Percentiles rank a stretch among this genome's conserved stretches.
Evolutionary conservation across 2,797 vertebrate genomes (phyloP).

Genomic region (Malurus splendens): DNA sequence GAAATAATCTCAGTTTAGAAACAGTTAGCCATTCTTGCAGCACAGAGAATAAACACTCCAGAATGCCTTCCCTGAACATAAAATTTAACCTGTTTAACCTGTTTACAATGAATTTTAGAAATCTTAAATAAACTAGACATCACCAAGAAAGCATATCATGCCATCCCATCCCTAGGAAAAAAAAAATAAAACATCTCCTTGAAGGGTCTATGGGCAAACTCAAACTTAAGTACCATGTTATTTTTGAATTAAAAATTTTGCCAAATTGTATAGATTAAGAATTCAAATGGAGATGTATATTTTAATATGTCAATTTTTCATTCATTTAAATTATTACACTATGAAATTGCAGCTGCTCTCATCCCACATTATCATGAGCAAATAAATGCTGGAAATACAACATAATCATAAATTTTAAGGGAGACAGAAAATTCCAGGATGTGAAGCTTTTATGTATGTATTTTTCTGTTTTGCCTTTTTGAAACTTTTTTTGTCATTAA

Average conservation of each 20-base stretch:
- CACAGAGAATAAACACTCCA: background rate
- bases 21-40: background rate
- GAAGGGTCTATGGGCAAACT: background rate
- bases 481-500: background rate
- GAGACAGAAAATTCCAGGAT: background rate
- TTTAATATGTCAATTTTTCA: background rate
- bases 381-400: background rate
- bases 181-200: background rate
- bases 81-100: background rate
- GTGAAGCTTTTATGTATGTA: background rate
- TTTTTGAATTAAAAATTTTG: background rate
- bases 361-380: background rate
- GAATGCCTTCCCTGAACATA: background rate
- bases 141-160: background rate
- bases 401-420: background rate
- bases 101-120: background rate
- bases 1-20: background rate
- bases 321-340: background rate
- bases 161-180: rapidly evolving
- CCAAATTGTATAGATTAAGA: background rate
- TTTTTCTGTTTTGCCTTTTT: background rate
- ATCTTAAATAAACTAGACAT: background rate
- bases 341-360: background rate
- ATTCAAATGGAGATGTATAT: background rate
- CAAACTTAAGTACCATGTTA: background rate